Evolutionary conservation across 2,888 invertebrate species (phyloP), one percentile per base, ranked within the genome.

Genomic region (Thymelicus sylvestris): DNA sequence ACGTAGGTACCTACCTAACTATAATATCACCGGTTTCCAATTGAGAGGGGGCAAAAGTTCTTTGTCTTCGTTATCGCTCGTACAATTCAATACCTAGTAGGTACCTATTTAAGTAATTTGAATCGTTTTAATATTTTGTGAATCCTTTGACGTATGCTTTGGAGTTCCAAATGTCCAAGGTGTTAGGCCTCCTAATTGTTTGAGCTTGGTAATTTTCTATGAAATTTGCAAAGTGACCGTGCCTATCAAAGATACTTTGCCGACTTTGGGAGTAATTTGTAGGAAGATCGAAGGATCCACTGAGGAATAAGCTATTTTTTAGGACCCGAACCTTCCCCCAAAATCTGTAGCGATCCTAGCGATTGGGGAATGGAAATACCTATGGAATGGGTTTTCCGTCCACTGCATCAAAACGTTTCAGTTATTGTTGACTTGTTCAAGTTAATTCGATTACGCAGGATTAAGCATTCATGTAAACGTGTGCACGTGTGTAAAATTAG

Each of bases 21-120:
- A 67, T 67, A 67, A 50, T 61, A 62, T 39, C 67, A 19, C n/a
- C 31, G 15, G 59, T 67, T 50, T 61, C 19, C 67, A 67, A 67
- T 67, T 67, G 67, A 67, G 50, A 67, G 67, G 48, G 67, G 61
- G 67, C 67, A 67, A 67, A 52, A 67, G 67, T 61, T 52, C 19
- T 41, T 52, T 48, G 61, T 24, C 61, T 50, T 67, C 6, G 67
- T 61, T 62, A 67, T 61, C 50, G 31, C n/a, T 24, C 39, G 1
- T 41, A 38, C 48, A 48, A 39, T 4, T 48, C 48, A 60, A 67
- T 48, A 48, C 12, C 38, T 59, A 57, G 12, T 13, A 31, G 31
- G 31, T 31, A 31, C 31, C 4, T 31, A 31, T 31, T 5, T 31
- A 31, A 31, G 3, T 38, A 13, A 47, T n/a, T 24, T 31, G 44